These are phyloP conservation scores for Pyrocephalus nanus DNA, from an alignment of 2,797 vertebrate genomes.

Conservation along the genomic window DNA sequence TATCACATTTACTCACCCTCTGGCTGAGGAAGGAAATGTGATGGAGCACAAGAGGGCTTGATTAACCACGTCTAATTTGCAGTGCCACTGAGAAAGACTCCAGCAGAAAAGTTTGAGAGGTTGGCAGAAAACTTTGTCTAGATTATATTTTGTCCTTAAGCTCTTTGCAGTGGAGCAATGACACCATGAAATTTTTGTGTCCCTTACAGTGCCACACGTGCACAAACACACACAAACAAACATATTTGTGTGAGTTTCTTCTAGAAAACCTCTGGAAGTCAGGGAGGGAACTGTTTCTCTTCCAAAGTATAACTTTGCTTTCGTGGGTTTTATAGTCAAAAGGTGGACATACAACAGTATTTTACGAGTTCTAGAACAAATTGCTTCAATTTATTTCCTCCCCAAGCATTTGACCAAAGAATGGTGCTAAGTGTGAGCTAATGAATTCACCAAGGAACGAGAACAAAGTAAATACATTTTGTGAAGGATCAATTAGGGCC, in stretches of 20 bases:
- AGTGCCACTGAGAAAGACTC: neutral
- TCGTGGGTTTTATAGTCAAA: neutral
- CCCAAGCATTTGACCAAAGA: slow-evolving; percentile 1
- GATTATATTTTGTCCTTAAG: neutral
- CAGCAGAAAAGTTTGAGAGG: neutral
- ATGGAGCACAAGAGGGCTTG: neutral
- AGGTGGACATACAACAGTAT: neutral
- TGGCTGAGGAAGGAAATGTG: neutral
- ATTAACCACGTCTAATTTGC: neutral
- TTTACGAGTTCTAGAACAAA: slow-evolving; percentile 13
- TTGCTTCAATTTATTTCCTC: slow-evolving; percentile 2
- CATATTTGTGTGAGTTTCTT: neutral
- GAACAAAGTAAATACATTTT: neutral
- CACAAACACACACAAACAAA: fast-evolving
- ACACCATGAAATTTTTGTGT: neutral
- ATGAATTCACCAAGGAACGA: neutral
- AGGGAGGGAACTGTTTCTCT: neutral
- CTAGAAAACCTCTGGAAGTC: neutral
- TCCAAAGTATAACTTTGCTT: neutral
- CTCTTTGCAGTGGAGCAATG: neutral
- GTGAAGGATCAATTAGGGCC: neutral
- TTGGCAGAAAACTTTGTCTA: neutral
- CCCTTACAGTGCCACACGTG: neutral
- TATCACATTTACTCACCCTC: neutral
- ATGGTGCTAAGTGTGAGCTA: neutral